phyloP scores from a whole-genome alignment of 1,140 invertebrate genomes.

The Bombus picipes region DNA sequence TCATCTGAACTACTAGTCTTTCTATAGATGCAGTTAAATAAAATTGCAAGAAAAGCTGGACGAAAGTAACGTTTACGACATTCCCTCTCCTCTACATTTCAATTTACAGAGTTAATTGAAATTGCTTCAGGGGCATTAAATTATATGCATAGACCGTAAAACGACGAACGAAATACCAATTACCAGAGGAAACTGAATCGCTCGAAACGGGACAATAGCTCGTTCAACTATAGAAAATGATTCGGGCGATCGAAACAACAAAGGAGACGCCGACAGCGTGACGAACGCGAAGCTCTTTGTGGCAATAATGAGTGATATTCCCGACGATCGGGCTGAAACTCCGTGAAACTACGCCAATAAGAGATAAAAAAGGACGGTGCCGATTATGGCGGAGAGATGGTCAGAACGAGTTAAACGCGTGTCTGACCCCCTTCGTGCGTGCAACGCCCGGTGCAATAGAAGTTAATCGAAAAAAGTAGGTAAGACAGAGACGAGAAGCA shows the following conservation, averaged over 20 bases:
- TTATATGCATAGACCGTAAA: no score
- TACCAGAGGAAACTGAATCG: neutral
- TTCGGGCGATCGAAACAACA: neutral
- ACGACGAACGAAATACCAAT: neutral
- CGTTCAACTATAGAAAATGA: neutral
- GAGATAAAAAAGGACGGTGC: neutral
- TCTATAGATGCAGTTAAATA: no score
- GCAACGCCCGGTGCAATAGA: slow-evolving; percentile 29
- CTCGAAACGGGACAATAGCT: neutral
- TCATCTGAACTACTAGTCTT: no score
- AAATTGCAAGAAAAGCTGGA: no score
- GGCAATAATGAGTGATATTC: slow-evolving; percentile 36
- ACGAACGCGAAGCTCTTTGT: slow-evolving; percentile 31
- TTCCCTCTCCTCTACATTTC: no score
- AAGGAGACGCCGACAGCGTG: slow-evolving; percentile 1
- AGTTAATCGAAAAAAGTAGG: slow-evolving; percentile 53
- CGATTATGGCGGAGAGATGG: neutral
- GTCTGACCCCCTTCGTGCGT: slow-evolving; percentile 49
- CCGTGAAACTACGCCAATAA: neutral
- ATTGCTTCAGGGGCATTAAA: no score
- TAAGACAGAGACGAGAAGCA: slow-evolving; percentile 24
- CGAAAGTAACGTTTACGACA: no score
- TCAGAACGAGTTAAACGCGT: slow-evolving; percentile 19
- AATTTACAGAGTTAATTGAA: no score
- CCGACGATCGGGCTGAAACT: neutral